Conservation (phyloP, 2,113 vertebrate genomes). For the Origma solitaria region DNA sequence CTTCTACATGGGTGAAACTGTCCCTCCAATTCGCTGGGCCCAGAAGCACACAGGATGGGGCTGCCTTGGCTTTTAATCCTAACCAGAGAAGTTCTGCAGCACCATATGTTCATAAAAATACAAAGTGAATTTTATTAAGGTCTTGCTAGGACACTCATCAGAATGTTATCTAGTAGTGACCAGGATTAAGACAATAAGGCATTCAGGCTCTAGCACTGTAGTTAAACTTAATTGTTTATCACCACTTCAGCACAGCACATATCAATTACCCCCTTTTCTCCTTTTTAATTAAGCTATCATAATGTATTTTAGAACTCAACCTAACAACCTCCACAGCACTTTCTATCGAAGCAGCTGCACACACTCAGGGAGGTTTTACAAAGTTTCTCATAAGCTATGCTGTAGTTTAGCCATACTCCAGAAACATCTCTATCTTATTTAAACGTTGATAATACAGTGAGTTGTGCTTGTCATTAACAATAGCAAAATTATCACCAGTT, state of each 20-base stretch:
- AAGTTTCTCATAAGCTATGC: not conserved
- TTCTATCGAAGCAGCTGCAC: not conserved
- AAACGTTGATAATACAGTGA: slow-evolving; percentile 51
- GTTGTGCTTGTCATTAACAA: slow-evolving; percentile 11
- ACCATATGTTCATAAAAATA: not conserved
- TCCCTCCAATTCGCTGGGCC: not conserved
- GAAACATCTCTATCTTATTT: slow-evolving; percentile 41
- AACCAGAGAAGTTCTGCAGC: not conserved
- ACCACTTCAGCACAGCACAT: not conserved
- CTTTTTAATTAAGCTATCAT: not conserved
- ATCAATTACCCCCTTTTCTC: not conserved
- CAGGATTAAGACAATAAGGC: not conserved
- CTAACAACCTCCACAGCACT: not conserved
- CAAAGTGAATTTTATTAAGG: not conserved
- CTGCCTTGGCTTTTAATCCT: not conserved
- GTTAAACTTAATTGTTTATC: not conserved
- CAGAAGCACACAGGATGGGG: not conserved
- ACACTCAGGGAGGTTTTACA: not conserved
- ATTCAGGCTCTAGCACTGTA: not conserved
- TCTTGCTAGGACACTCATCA: not conserved
- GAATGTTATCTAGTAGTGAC: not conserved
- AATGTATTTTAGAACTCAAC: not conserved
- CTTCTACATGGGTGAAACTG: not conserved
- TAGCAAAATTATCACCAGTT: slow-evolving; percentile 19
- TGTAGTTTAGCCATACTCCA: not conserved